Evolutionary conservation across 2,888 invertebrate species (phyloP), one percentile per base, ranked within the genome.

Genomic region (Lepidocyrtinus sp.): DNA sequence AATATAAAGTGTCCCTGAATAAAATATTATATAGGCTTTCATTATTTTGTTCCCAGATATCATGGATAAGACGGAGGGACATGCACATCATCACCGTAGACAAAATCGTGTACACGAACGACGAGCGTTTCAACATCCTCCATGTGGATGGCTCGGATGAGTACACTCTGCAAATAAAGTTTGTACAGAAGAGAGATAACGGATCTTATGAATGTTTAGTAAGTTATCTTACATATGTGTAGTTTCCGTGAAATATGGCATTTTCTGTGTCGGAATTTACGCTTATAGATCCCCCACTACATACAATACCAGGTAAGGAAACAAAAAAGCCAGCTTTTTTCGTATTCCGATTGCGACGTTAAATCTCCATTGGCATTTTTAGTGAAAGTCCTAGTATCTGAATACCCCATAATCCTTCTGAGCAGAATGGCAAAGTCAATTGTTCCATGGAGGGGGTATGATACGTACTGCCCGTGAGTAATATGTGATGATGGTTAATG

Each of bases 121-220:
- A 96, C 90, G 96, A 96, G 87, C 85, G 90, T 78, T 90, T 90
- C 86, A 91, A 91, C 90, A 93, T 94, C 86, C 91, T 96, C 84
- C 96, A 96, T 90, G 92, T 93, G 85, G 95, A 96, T 88, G 95
- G 95, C 70, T 94, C 96, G 27, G 96, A 96, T 89, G 96, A 96
- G 90, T 97, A 96, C 96, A 96, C 95, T 70, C 91, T 97, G 86
- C 96, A 96, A 90, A 96, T 97, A 90, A 96, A 96, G 90, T 97
- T 95, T 90, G 96, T 96, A 85, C 96, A 96, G 90, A 95, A 94
- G 88, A 91, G 96, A 88, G 96, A 97, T 91, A 96, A 96, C 88
- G 97, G 97, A 87, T 95, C 95, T 83, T 97, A 97, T 90, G 96
- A 96, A 89, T 96, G 96, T 89, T 96, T 96, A 93, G 96, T 96